Percentiles rank a stretch among this genome's conserved stretches.
phyloP scores from a whole-genome alignment of 1,140 invertebrate genomes.

The Orius insidiosus region DNA sequence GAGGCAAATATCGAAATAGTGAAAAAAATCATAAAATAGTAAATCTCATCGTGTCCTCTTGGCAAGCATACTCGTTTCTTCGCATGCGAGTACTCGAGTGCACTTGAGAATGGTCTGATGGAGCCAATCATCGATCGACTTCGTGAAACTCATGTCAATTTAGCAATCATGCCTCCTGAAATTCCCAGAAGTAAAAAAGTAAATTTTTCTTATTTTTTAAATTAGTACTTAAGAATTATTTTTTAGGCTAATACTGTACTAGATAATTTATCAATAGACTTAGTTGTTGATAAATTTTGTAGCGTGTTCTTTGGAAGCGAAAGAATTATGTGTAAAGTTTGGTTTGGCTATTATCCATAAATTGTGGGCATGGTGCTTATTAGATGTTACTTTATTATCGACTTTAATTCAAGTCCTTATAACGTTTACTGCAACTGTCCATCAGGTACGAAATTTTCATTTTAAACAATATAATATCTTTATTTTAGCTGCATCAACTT shows the following conservation, averaged over 20 bases:
- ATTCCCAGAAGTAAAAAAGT: conserved; percentile 23
- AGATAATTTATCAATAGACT: conserved; percentile 27
- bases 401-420: conserved; percentile 31
- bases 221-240: too few species aligned
- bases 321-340: conserved; percentile 24
- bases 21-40: too few species aligned
- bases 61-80: conserved; percentile 26
- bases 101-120: conserved; percentile 8
- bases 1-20: too few species aligned
- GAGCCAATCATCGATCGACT: conserved; percentile 6
- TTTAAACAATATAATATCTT: too few species aligned
- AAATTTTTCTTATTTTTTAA: too few species aligned
- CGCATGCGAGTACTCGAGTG: conserved; percentile 10
- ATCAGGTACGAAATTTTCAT: conserved; percentile 24
- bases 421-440: conserved; percentile 33
- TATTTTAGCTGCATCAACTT: conserved; percentile 28
- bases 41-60: conserved; percentile 16
- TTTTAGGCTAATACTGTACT: conserved; percentile 21
- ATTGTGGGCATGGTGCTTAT: conserved; percentile 32
- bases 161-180: conserved; percentile 31
- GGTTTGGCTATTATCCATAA: conserved; percentile 34
- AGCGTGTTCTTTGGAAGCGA: conserved; percentile 25
- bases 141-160: conserved; percentile 24
- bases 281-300: conserved; percentile 35
- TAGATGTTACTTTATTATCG: conserved; percentile 26